phyloP scores from a whole-genome alignment of 1,140 invertebrate genomes.

The Drosophila repletoides region DNA sequence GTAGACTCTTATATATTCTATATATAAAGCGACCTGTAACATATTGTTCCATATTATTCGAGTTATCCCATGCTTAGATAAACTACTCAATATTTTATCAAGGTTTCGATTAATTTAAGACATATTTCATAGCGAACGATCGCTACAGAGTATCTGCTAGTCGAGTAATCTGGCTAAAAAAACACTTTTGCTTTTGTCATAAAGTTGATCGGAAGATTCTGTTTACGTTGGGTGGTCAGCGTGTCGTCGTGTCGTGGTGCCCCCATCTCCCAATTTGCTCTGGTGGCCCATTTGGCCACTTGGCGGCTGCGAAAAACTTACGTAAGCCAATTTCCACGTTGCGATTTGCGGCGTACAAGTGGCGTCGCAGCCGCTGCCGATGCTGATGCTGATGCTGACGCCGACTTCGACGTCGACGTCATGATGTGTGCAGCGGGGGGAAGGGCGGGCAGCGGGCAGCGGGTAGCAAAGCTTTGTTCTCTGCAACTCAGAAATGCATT shows the following conservation, averaged over 20 bases:
- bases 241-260: background rate
- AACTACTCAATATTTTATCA: no score
- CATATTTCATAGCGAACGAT: no score
- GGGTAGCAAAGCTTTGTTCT: slow-evolving; percentile 7
- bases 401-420: slow-evolving; percentile 26
- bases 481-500: slow-evolving; percentile 59
- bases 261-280: background rate
- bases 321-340: slow-evolving; percentile 82
- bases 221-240: slow-evolving; percentile 4
- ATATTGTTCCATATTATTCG: no score
- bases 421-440: background rate
- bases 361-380: slow-evolving; percentile 33
- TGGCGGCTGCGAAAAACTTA: slow-evolving; percentile 60
- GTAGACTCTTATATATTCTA: no score
- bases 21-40: no score
- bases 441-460: background rate
- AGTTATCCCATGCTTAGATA: no score
- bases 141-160: no score
- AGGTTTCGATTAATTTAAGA: no score
- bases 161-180: no score
- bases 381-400: slow-evolving; percentile 19
- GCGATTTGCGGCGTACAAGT: slow-evolving; percentile 66
- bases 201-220: slow-evolving; percentile 47
- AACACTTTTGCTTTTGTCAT: slow-evolving; percentile 49
- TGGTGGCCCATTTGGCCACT: slow-evolving; percentile 12